These are phyloP conservation scores for Silurus glanis DNA, from an alignment of 2,113 vertebrate genomes.

Conservation along the genomic window DNA sequence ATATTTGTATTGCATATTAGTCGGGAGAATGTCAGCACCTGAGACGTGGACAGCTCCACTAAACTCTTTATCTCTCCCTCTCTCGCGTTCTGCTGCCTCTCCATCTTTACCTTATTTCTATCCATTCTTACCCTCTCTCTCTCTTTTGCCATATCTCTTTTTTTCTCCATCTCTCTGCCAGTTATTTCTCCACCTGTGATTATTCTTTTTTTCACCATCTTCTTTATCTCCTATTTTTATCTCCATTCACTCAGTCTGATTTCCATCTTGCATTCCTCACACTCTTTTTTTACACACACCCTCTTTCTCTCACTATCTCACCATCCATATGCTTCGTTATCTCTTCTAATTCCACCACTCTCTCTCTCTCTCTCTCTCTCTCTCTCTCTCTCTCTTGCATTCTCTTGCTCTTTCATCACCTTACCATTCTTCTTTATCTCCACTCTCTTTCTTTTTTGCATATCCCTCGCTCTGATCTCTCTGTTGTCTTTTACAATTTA, in stretches of 20 bases:
- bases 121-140: neutral
- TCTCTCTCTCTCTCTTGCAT: neutral
- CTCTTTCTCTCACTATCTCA: neutral
- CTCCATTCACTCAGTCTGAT: neutral
- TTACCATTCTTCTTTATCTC: neutral
- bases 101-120: neutral
- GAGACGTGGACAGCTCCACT: slow-evolving; percentile 9
- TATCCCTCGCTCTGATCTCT: neutral
- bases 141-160: neutral
- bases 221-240: neutral
- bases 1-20: neutral
- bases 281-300: neutral
- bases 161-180: too few relatives aligned
- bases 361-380: neutral
- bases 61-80: neutral
- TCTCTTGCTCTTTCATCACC: neutral
- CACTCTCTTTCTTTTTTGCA: neutral
- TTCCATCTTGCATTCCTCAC: neutral
- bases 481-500: neutral
- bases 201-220: neutral
- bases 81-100: neutral
- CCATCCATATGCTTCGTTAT: neutral
- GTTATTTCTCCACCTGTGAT: neutral
- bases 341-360: neutral
- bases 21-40: neutral